Conservation (phyloP, 2,888 invertebrate species). For the Agrotis segetum region DNA sequence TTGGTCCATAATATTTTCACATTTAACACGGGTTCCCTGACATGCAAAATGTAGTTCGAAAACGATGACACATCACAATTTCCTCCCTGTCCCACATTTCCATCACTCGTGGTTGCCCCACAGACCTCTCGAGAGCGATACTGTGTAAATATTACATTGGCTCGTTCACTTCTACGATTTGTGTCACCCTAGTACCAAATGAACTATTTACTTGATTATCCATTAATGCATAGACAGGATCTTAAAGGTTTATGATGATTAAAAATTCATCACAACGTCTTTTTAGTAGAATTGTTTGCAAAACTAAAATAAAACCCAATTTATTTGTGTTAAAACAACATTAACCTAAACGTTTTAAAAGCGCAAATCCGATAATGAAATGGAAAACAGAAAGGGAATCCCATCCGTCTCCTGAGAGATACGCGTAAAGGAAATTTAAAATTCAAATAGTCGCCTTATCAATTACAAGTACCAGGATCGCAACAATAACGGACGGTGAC, state of each 20-base stretch:
- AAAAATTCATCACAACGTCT: neutral
- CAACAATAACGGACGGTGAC: conserved; percentile 79
- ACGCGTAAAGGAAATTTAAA: conserved; percentile 80
- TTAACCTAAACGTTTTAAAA: conserved; percentile 63
- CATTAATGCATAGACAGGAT: conserved; percentile 1
- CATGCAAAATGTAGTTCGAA: conserved; percentile 39
- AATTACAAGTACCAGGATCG: conserved; percentile 87
- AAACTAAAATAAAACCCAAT: neutral
- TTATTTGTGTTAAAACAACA: conserved; percentile 39
- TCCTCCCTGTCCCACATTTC: conserved; percentile 35
- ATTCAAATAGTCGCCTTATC: conserved; percentile 89
- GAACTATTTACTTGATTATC: conserved; percentile 50
- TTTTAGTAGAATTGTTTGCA: neutral
- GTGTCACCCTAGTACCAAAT: conserved; percentile 56
- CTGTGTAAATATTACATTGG: conserved; percentile 81
- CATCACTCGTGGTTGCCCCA: conserved; percentile 47
- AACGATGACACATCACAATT: conserved; percentile 52
- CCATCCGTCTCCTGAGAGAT: conserved; percentile 73
- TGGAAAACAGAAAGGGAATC: conserved; percentile 76
- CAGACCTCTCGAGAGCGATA: conserved; percentile 74
- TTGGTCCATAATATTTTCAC: conserved; percentile 24
- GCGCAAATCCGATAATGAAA: conserved; percentile 72
- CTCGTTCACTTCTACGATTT: conserved; percentile 64
- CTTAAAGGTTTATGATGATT: neutral
- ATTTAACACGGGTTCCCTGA: conserved; percentile 25